phyloP scores from a whole-genome alignment of 2,888 invertebrate species.

The Monochamus alternatus region DNA sequence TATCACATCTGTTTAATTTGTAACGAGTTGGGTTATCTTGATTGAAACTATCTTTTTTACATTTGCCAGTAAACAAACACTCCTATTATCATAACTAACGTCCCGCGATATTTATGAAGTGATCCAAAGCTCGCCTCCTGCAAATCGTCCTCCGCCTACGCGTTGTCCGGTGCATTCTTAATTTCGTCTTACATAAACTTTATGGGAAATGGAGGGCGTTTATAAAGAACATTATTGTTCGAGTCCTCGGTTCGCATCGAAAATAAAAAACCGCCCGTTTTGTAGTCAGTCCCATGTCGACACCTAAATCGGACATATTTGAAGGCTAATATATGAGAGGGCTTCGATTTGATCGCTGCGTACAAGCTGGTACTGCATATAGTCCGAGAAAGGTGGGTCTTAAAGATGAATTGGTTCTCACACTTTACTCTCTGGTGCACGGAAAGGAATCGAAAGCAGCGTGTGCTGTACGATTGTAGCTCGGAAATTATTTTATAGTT shows the following conservation, averaged over 20 bases:
- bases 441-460: too few species aligned
- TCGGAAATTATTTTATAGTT: too few species aligned
- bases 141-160: neutral
- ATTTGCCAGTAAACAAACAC: too few species aligned
- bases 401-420: too few species aligned
- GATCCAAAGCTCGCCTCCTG: neutral
- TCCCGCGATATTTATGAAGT: neutral
- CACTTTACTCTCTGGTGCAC: too few species aligned
- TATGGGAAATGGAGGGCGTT: constrained; percentile 40
- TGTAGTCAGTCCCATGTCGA: constrained; percentile 50
- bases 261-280: constrained; percentile 40
- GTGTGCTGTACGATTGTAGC: too few species aligned
- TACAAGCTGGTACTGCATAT: constrained; percentile 20
- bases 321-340: constrained; percentile 53
- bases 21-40: too few species aligned
- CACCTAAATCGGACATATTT: constrained; percentile 55
- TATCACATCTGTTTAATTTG: too few species aligned
- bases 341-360: constrained; percentile 47
- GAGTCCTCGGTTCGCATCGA: constrained; percentile 44
- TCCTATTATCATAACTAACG: too few species aligned
- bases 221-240: constrained; percentile 53
- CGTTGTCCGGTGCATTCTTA: constrained; percentile 11
- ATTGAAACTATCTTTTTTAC: too few species aligned
- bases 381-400: too few species aligned
- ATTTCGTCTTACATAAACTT: constrained; percentile 34